These are phyloP conservation scores for Pachycephala philippinensis DNA, from an alignment of 2,113 vertebrate genomes.

Conservation along the genomic window DNA sequence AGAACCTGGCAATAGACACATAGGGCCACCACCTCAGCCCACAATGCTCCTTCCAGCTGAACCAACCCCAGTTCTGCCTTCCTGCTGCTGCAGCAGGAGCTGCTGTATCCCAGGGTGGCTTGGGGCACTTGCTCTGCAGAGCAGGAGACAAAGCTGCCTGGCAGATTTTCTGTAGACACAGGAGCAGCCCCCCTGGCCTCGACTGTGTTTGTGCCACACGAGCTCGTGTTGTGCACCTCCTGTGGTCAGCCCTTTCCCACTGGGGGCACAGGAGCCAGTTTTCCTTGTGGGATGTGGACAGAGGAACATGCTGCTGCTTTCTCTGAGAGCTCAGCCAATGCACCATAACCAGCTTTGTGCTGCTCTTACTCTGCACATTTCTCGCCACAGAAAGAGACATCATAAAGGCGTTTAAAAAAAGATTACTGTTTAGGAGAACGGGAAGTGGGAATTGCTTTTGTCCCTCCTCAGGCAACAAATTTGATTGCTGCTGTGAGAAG, in stretches of 20 bases:
- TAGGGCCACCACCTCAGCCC: rapidly evolving
- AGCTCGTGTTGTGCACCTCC: rapidly evolving
- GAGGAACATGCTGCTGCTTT: neutral
- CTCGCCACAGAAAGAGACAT: neutral
- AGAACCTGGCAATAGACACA: neutral
- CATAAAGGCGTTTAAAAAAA: neutral
- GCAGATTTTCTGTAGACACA: neutral
- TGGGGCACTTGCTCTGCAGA: too few species aligned
- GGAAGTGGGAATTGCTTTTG: neutral
- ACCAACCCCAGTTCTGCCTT: neutral
- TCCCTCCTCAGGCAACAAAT: neutral
- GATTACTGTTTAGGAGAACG: neutral
- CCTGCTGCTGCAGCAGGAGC: neutral
- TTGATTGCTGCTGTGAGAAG: neutral
- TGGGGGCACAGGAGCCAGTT: rapidly evolving
- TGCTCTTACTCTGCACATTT: neutral
- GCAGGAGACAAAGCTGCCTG: neutral
- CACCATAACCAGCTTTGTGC: neutral
- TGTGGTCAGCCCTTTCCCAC: neutral
- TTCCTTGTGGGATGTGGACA: neutral
- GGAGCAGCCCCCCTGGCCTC: neutral
- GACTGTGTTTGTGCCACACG: rapidly evolving
- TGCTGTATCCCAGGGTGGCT: neutral
- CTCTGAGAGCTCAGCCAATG: neutral
- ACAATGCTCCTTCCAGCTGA: neutral